Percentiles rank a stretch among this genome's conserved stretches.
Conservation (phyloP, 2,888 invertebrate genomes). For the Thumatha senex region DNA sequence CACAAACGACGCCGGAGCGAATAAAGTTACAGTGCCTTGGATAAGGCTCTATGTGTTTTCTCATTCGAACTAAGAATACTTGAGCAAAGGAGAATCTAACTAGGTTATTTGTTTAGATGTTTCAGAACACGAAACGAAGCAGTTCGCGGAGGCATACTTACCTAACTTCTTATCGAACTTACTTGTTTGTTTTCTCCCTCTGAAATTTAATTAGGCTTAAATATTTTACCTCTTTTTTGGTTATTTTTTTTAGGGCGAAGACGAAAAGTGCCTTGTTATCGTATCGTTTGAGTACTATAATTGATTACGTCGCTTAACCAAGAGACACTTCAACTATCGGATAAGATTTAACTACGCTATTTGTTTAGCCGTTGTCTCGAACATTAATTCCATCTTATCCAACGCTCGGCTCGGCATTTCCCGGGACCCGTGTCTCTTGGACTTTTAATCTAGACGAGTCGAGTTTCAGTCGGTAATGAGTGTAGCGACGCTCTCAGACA, state of each 20-base stretch:
- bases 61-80: slow-evolving; percentile 40
- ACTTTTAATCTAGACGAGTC: slow-evolving; percentile 79
- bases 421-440: slow-evolving; percentile 59
- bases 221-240: slow-evolving; percentile 24
- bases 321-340: slow-evolving; percentile 45
- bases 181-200: slow-evolving; percentile 39
- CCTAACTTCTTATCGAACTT: slow-evolving; percentile 47
- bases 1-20: slow-evolving; percentile 5
- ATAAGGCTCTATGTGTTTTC: slow-evolving; percentile 32
- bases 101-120: slow-evolving; percentile 50
- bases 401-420: slow-evolving; percentile 42
- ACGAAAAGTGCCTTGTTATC: slow-evolving; percentile 13
- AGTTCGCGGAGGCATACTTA: slow-evolving; percentile 42
- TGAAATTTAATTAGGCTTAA: slow-evolving; percentile 37
- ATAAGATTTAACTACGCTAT: slow-evolving; percentile 48
- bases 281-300: slow-evolving; percentile 21
- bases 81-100: slow-evolving; percentile 44
- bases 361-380: slow-evolving; percentile 47
- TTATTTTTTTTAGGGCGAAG: slow-evolving; percentile 4
- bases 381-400: slow-evolving; percentile 54
- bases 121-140: slow-evolving; percentile 39
- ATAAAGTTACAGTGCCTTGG: slow-evolving; percentile 13
- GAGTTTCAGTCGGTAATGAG: slow-evolving; percentile 78
- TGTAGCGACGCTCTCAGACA: slow-evolving; percentile 80
- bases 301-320: slow-evolving; percentile 43